Conservation (phyloP, 1,140 invertebrate species). For the Trichonephila clavata region DNA sequence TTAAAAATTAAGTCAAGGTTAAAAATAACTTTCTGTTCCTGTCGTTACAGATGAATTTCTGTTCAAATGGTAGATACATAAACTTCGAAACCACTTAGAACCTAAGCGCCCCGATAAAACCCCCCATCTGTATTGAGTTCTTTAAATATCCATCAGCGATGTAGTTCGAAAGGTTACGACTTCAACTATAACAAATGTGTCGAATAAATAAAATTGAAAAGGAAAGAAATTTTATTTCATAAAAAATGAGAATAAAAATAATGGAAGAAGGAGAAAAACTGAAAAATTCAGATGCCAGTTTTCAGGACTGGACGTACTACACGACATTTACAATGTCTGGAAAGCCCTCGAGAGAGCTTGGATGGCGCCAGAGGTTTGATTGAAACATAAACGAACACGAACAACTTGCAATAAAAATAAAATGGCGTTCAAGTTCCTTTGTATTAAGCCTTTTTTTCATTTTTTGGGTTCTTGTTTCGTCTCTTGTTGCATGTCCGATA, state of each 20-base stretch:
- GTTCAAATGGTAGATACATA: no score
- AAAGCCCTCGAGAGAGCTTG: background rate
- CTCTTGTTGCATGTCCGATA: background rate
- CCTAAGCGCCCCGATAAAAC: no score
- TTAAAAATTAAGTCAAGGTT: no score
- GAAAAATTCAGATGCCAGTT: constrained; percentile 25
- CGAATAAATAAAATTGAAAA: background rate
- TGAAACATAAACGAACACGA: constrained; percentile 36
- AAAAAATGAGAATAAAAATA: background rate
- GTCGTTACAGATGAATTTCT: no score
- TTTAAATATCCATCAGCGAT: background rate
- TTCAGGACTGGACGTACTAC: background rate
- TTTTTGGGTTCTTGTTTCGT: background rate
- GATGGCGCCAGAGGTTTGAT: constrained; percentile 37
- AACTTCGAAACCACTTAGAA: no score
- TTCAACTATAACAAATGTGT: background rate
- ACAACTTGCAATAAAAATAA: constrained; percentile 28
- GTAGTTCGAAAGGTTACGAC: background rate
- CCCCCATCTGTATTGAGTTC: background rate
- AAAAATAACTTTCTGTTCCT: no score
- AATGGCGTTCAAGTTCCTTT: background rate
- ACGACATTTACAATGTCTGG: constrained; percentile 17
- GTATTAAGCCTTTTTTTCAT: background rate
- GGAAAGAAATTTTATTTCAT: background rate
- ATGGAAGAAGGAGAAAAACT: background rate